phyloP scores from a whole-genome alignment of 30 jellyfish, hydroid and myxozoan species.

The Aurelia coerulea region DNA sequence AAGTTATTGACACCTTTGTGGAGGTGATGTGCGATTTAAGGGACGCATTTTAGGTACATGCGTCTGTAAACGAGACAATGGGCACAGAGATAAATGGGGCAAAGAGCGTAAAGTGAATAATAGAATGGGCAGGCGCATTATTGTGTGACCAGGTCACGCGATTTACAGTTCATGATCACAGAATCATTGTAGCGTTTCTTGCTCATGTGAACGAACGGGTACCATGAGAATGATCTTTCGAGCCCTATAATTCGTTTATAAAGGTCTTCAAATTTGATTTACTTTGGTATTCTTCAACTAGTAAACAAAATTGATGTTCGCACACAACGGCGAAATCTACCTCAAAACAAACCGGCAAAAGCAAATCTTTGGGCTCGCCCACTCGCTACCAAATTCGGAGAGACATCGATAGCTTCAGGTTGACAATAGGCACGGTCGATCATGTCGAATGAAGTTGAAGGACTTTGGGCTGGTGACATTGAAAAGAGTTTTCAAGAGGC shows the following conservation, averaged over 20 bases:
- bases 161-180: constrained; percentile 49
- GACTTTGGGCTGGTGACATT: constrained; percentile 96
- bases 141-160: constrained; percentile 60
- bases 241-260: constrained; percentile 4
- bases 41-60: too few relatives aligned
- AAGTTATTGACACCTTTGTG: too few relatives aligned
- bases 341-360: too few relatives aligned
- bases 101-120: too few relatives aligned
- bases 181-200: constrained; percentile 30
- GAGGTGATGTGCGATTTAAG: too few relatives aligned
- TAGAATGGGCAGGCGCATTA: too few relatives aligned
- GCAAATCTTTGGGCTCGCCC: too few relatives aligned
- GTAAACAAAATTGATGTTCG: constrained; percentile 2
- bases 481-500: constrained; percentile 99
- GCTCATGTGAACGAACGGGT: constrained; percentile 76
- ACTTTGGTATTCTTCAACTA: constrained; percentile 1
- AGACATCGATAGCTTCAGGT: too few relatives aligned
- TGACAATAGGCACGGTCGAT: too few relatives aligned
- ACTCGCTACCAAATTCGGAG: too few relatives aligned
- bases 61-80: too few relatives aligned
- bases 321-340: neutral
- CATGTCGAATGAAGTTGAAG: constrained; percentile 84
- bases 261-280: constrained; percentile 1
- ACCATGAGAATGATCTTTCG: constrained; percentile 71
- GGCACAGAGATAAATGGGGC: too few relatives aligned